Conservation (phyloP, 2,888 invertebrate species). For the Pseudococcus jackbeardsleyi region DNA sequence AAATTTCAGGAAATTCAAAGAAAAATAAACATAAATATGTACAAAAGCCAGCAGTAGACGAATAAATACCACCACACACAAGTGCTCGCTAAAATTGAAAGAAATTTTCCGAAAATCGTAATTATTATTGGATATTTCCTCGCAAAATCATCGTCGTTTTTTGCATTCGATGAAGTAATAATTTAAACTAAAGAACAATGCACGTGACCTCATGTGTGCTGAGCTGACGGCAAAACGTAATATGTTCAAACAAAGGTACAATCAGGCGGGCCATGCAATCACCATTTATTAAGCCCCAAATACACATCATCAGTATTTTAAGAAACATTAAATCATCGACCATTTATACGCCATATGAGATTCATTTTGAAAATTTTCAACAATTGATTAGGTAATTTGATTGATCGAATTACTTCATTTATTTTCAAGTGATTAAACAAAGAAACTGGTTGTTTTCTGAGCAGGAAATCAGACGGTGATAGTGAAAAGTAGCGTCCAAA, state of each 20-base stretch:
- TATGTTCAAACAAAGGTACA: conserved; percentile 2
- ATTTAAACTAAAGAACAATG: not conserved
- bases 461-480: not conserved
- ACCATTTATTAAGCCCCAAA: not conserved
- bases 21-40: not conserved
- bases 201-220: not conserved
- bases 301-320: conserved; percentile 9
- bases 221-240: not conserved
- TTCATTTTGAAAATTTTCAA: not conserved
- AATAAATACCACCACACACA: not conserved
- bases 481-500: not conserved
- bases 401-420: not conserved
- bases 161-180: not conserved
- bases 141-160: not conserved
- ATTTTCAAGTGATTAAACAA: not conserved
- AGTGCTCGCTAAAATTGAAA: not conserved
- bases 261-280: not conserved
- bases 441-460: not conserved
- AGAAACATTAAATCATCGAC: conserved; percentile 9
- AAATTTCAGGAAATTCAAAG: not conserved
- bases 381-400: not conserved
- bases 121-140: not conserved
- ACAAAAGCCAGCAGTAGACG: not conserved
- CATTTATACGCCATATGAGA: not conserved
- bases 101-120: not conserved